Evolutionary conservation across 2,888 invertebrate genomes (phyloP), one percentile per base, ranked within the genome.

Genomic region (Drosophila prostipennis): DNA sequence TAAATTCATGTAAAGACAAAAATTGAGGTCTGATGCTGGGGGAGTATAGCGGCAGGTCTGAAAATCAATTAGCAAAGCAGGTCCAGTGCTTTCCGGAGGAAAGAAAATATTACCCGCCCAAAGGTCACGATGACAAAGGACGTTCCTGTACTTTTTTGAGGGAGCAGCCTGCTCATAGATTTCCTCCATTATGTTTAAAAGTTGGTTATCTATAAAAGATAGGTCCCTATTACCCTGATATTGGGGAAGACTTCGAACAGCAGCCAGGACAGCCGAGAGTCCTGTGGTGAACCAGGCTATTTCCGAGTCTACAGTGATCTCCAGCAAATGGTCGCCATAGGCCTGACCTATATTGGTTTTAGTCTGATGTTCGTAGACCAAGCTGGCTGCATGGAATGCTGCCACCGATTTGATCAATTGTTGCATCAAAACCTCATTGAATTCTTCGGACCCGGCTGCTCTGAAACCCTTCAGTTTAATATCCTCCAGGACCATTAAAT

Each of bases 111-210:
- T 92, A 26, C 90, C 91, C 42, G 87, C 78, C 92, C 92, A 92
- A 7, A 89, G 76, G 77, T 92, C 92, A 2, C 91, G 89, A 84
- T 92, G 92, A 26, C 92, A 92, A 1, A 93, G 74, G 2, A 93
- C 93, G 68, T 93, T 93, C n/a, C 89, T 77, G 88, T 92, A 91
- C 53, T 79, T 88, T 57, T 76, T 16, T 1, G 92, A 91, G 14
- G 92, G 70, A 11, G 76, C 72, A 0, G 85, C 81, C 76, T 88
- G 89, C 10, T 74, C 75, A 43, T 87, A 91, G 11, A 90, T 72
- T 0, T 55, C 51, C 23, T 80, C 72, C 14, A 90, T 43, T n/a
- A 69, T 79, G 13, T 45, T 36, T 3, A 73, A 37, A 8, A 92
- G 72, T 7, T 89, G 74, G 0, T 70, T 58, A 8, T 71, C 72